Evolutionary conservation across 2,113 vertebrate genomes (phyloP).

Genomic region (Brachyistius frenatus): DNA sequence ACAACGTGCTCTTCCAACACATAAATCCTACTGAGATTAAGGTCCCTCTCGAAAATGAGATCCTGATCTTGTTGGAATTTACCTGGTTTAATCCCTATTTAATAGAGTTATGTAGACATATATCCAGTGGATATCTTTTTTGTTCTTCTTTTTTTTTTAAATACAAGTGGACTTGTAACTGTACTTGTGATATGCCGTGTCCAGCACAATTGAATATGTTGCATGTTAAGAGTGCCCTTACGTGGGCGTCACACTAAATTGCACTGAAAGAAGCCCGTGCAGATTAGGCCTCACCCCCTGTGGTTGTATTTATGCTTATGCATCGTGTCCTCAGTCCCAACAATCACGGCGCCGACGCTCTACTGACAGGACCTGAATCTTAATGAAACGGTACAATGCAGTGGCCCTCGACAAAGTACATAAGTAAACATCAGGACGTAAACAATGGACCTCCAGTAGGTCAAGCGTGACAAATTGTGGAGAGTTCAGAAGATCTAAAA

Average conservation of each 20-base stretch:
- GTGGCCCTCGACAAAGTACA: slow-evolving; percentile 18
- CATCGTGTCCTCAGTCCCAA: slow-evolving; percentile 30
- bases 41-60: too few relatives aligned
- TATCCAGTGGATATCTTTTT: not conserved
- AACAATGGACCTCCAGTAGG: slow-evolving; percentile 38
- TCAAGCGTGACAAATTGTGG: slow-evolving; percentile 32
- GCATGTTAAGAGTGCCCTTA: too few relatives aligned
- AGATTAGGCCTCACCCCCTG: slow-evolving; percentile 43
- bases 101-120: not conserved
- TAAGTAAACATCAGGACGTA: slow-evolving; percentile 15
- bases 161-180: too few relatives aligned
- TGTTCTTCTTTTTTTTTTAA: too few relatives aligned
- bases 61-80: too few relatives aligned
- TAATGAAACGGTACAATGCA: slow-evolving; percentile 56
- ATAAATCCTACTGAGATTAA: too few relatives aligned
- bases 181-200: too few relatives aligned
- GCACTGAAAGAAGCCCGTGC: slow-evolving; percentile 17
- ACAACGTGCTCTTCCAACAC: too few relatives aligned
- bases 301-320: slow-evolving; percentile 54
- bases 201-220: too few relatives aligned
- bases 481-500: slow-evolving; percentile 10
- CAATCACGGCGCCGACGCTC: slow-evolving; percentile 35
- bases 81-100: not conserved
- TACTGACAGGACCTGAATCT: slow-evolving; percentile 40
- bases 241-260: not conserved